Conservation (phyloP, 2,888 invertebrate species). For the Epiperipatus broadwayi region DNA sequence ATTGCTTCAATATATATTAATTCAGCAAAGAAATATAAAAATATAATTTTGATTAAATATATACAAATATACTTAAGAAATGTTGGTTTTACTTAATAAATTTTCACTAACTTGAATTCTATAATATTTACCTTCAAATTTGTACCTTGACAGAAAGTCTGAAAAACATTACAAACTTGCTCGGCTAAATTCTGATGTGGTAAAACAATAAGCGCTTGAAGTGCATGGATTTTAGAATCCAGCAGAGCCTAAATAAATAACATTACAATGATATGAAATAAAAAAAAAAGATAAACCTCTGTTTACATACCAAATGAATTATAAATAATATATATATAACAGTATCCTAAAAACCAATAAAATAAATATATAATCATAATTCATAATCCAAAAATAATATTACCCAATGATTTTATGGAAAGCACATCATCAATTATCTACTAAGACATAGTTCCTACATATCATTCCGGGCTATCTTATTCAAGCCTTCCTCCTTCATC, state of each 20-base stretch:
- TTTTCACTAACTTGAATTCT: background rate
- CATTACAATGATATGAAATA: background rate
- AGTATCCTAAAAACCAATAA: too few relatives aligned
- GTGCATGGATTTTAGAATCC: constrained; percentile 40
- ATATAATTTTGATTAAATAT: too few relatives aligned
- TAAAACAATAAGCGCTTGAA: constrained; percentile 68
- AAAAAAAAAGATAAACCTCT: background rate
- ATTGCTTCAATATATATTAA: too few relatives aligned
- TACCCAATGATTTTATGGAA: constrained; percentile 16
- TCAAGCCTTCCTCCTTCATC: too few relatives aligned
- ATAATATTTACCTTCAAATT: constrained; percentile 33
- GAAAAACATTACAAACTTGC: constrained; percentile 67
- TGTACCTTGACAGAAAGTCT: constrained; percentile 31
- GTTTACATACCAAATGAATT: too few relatives aligned
- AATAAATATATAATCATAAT: constrained; percentile 4
- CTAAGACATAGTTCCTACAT: too few relatives aligned
- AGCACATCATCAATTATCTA: too few relatives aligned
- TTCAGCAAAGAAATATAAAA: too few relatives aligned
- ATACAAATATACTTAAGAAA: too few relatives aligned
- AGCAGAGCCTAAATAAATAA: constrained; percentile 36
- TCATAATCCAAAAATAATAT: background rate
- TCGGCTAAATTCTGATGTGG: constrained; percentile 77
- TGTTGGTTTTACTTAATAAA: too few relatives aligned
- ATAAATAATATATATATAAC: too few relatives aligned
- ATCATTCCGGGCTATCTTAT: too few relatives aligned